phyloP scores from a whole-genome alignment of 2,888 invertebrate genomes.

The Nomada flava region DNA sequence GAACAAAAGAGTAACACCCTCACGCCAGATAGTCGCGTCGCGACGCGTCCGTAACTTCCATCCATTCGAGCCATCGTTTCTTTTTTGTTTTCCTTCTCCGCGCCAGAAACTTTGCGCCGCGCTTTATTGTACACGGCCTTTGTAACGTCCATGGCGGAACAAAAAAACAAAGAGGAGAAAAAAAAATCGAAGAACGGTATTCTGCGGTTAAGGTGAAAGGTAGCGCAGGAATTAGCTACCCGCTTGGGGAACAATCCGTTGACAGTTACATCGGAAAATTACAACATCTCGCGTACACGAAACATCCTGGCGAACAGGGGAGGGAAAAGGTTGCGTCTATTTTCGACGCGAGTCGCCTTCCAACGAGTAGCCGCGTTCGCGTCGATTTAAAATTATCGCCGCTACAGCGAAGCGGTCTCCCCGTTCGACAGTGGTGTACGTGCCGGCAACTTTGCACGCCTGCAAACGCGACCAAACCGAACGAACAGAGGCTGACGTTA shows the following conservation, averaged over 20 bases:
- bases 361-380: not conserved
- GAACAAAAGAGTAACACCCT: conserved; percentile 32
- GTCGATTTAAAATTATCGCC: conserved; percentile 42
- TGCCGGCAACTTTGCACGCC: not conserved
- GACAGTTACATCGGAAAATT: conserved; percentile 12
- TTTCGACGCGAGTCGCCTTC: conserved; percentile 25
- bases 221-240: not conserved
- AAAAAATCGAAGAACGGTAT: conserved; percentile 6
- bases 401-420: conserved; percentile 27
- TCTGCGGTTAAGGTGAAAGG: conserved; percentile 13
- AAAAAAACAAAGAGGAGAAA: not conserved
- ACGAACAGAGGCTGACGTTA: no score
- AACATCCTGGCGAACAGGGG: conserved; percentile 6
- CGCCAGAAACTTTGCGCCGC: conserved; percentile 5
- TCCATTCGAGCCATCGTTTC: conserved; percentile 14
- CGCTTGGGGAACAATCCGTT: not conserved
- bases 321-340: conserved; percentile 50
- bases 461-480: not conserved
- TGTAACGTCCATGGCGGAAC: not conserved
- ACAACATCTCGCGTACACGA: conserved; percentile 1
- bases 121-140: conserved; percentile 2
- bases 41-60: conserved; percentile 30
- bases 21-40: conserved; percentile 10
- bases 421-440: not conserved
- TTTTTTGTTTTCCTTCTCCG: not conserved